Conservation (phyloP, 2,888 invertebrate genomes). For the Tricholauxania praeusta region DNA sequence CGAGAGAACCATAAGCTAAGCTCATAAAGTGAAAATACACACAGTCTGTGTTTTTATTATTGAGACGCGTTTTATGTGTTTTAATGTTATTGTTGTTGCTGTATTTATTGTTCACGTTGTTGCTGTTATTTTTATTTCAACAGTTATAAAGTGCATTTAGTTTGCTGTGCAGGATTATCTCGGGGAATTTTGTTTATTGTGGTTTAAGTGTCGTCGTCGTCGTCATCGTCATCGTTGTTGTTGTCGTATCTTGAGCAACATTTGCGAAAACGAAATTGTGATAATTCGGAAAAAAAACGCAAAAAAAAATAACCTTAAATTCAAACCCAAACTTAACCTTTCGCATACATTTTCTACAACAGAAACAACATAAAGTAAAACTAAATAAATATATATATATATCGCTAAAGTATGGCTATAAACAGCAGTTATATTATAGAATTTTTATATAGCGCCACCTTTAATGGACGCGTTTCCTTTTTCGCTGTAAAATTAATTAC, state of each 20-base stretch:
- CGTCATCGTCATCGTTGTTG: too few relatives aligned
- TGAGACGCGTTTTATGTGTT: conserved; percentile 61
- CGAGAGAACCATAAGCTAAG: conserved; percentile 25
- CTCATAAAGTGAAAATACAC: conserved; percentile 33
- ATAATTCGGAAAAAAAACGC: too few relatives aligned
- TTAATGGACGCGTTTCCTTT: conserved; percentile 19
- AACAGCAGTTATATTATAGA: too few relatives aligned
- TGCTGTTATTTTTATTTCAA: conserved; percentile 30
- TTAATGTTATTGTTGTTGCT: conserved; percentile 33
- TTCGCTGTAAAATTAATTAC: conserved; percentile 34
- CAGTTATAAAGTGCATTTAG: conserved; percentile 36
- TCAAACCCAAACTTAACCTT: too few relatives aligned
- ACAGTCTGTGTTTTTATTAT: conserved; percentile 56
- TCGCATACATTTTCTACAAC: too few relatives aligned
- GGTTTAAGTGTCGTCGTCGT: conserved; percentile 32
- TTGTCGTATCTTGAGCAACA: conserved; percentile 18
- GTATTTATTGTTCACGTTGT: conserved; percentile 8
- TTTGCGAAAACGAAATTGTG: neutral
- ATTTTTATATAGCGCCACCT: too few relatives aligned
- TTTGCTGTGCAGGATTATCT: conserved; percentile 28
- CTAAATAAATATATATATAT: too few relatives aligned
- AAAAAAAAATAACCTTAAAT: too few relatives aligned
- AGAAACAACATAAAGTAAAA: too few relatives aligned
- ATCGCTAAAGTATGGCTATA: too few relatives aligned
- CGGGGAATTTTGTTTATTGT: conserved; percentile 41